phyloP scores from a whole-genome alignment of 2,113 vertebrate species.

The Artemisiospiza belli region DNA sequence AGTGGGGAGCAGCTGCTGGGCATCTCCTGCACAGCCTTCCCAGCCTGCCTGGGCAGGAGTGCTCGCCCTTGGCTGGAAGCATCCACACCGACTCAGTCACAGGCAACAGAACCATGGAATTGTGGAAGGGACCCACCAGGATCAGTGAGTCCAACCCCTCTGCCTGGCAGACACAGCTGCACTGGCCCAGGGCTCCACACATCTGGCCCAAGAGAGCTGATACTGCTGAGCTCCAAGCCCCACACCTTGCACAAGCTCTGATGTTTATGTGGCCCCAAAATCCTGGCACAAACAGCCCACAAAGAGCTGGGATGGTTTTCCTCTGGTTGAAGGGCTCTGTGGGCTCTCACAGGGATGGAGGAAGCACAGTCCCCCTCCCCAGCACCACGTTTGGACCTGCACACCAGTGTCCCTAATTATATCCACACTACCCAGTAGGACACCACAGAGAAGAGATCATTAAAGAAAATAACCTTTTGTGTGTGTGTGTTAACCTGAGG shows the following conservation, averaged over 20 bases:
- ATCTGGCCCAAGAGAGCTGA: neutral
- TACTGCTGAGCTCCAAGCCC: neutral
- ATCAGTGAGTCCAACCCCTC: neutral
- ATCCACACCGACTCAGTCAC: neutral
- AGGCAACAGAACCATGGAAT: neutral
- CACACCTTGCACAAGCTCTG: neutral
- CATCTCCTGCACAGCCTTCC: neutral
- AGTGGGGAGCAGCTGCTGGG: neutral
- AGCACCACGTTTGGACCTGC: neutral
- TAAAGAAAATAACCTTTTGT: neutral
- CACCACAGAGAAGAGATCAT: neutral
- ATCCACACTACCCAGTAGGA: neutral
- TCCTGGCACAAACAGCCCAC: neutral
- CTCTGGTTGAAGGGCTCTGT: neutral
- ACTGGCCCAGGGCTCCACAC: neutral
- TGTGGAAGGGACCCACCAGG: neutral
- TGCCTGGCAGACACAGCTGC: neutral
- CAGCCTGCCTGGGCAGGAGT: rapidly evolving
- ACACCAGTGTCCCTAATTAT: neutral
- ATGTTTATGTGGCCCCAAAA: neutral
- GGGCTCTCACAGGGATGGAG: neutral
- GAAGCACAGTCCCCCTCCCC: neutral
- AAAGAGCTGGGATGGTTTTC: neutral
- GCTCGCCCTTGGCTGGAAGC: neutral
- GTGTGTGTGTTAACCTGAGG: neutral